phyloP scores from a whole-genome alignment of 2,888 invertebrate species.

The Drosophila parthenogenetica region DNA sequence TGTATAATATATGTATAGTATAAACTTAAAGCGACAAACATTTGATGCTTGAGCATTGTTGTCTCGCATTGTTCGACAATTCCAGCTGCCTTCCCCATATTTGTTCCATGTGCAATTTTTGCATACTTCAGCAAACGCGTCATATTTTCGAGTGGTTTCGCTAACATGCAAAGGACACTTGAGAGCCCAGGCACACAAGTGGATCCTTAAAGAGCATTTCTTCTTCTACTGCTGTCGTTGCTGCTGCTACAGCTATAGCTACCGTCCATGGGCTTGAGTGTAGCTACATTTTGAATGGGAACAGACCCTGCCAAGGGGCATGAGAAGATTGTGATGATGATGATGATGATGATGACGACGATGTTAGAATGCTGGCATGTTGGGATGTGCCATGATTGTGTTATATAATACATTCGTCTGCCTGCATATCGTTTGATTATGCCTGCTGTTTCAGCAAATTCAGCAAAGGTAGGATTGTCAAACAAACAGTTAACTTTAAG shows the following conservation, averaged over 20 bases:
- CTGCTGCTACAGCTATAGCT: constrained; percentile 24
- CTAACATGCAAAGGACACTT: constrained; percentile 84
- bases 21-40: constrained; percentile 62
- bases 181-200: constrained; percentile 81
- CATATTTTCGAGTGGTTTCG: constrained; percentile 84
- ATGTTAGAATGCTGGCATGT: constrained; percentile 13
- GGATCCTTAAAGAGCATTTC: constrained; percentile 84
- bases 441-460: constrained; percentile 67
- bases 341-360: constrained; percentile 33
- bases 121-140: constrained; percentile 84
- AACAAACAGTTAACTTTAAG: constrained; percentile 12
- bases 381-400: constrained; percentile 27
- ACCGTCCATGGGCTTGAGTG: constrained; percentile 69
- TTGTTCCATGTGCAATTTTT: constrained; percentile 82
- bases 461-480: constrained; percentile 18
- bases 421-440: constrained; percentile 20
- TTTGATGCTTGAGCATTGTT: constrained; percentile 43
- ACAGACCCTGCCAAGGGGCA: constrained; percentile 41
- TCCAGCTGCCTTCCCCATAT: constrained; percentile 54
- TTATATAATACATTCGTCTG: constrained; percentile 21
- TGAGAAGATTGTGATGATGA: constrained; percentile 38
- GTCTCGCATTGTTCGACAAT: constrained; percentile 32
- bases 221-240: constrained; percentile 46
- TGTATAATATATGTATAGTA: constrained; percentile 3
- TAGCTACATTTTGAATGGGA: constrained; percentile 75